Conservation (phyloP, 2,113 vertebrate species). For the Gobius niger region DNA sequence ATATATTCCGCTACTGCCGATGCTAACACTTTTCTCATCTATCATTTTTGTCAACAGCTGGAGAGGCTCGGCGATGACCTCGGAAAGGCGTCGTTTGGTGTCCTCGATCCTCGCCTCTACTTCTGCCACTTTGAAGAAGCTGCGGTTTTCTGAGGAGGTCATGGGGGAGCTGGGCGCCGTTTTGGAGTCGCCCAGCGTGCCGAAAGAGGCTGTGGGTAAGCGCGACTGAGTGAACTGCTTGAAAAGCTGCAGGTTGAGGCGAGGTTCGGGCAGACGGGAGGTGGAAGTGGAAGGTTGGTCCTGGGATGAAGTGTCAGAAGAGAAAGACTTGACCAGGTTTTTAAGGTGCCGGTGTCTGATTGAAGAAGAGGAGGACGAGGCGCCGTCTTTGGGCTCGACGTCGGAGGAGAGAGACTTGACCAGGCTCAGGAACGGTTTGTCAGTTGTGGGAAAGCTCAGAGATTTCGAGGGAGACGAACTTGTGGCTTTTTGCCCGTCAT, state of each 20-base stretch:
- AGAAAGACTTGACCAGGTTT: constrained; percentile 92
- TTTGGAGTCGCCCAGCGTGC: constrained; percentile 84
- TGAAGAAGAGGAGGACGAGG: constrained; percentile 70
- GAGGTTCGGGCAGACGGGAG: constrained; percentile 83
- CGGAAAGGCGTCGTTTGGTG: constrained; percentile 92
- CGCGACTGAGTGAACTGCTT: constrained; percentile 94
- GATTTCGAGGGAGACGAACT: constrained; percentile 86
- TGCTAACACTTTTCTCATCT: constrained; percentile 85
- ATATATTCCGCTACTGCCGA: constrained; percentile 77
- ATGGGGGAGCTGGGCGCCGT: constrained; percentile 91
- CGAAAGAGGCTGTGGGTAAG: constrained; percentile 46
- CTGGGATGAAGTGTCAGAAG: constrained; percentile 86
- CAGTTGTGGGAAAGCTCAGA: constrained; percentile 72
- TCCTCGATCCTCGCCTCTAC: constrained; percentile 97
- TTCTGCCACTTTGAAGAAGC: constrained; percentile 93
- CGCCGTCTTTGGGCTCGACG: constrained; percentile 83
- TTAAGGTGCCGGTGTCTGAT: constrained; percentile 87
- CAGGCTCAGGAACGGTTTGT: constrained; percentile 86
- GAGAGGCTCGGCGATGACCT: constrained; percentile 93
- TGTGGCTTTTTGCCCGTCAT: constrained; percentile 77
- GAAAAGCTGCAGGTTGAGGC: constrained; percentile 94
- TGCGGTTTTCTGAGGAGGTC: constrained; percentile 89
- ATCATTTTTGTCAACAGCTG: constrained; percentile 96
- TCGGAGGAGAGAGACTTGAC: constrained; percentile 91
- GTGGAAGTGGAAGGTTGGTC: constrained; percentile 64